Conservation (phyloP, 2,888 invertebrate species). For the Resseliella maxima region DNA sequence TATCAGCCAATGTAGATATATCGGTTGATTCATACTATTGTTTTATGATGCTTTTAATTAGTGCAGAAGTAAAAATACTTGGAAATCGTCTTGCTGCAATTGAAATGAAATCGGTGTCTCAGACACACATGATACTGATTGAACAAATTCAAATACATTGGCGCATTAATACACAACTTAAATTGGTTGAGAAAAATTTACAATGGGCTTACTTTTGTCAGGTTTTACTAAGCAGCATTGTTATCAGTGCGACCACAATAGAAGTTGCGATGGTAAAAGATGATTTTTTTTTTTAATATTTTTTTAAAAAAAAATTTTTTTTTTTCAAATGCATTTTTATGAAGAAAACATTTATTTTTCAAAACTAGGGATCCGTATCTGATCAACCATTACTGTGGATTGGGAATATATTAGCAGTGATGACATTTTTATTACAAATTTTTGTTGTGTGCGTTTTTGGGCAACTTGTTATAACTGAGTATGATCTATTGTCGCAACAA, state of each 20-base stretch:
- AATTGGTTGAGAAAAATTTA: neutral
- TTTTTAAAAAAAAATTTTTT: too few relatives aligned
- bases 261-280: too few relatives aligned
- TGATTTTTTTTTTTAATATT: too few relatives aligned
- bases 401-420: too few relatives aligned
- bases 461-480: too few relatives aligned
- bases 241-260: neutral
- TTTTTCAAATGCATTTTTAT: too few relatives aligned
- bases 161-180: neutral
- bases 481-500: too few relatives aligned
- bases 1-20: neutral
- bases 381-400: too few relatives aligned
- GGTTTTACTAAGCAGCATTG: neutral
- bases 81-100: neutral
- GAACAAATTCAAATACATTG: neutral
- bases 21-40: neutral
- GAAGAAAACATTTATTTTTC: too few relatives aligned
- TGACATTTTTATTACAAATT: too few relatives aligned
- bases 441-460: too few relatives aligned
- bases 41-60: neutral
- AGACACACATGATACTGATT: neutral
- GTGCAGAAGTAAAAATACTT: neutral
- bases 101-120: neutral
- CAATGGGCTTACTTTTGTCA: slow-evolving; percentile 16
- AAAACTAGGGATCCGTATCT: too few relatives aligned